Evolutionary conservation across 2,113 vertebrate genomes (phyloP).

Genomic region (Seriola rivoliana): DNA sequence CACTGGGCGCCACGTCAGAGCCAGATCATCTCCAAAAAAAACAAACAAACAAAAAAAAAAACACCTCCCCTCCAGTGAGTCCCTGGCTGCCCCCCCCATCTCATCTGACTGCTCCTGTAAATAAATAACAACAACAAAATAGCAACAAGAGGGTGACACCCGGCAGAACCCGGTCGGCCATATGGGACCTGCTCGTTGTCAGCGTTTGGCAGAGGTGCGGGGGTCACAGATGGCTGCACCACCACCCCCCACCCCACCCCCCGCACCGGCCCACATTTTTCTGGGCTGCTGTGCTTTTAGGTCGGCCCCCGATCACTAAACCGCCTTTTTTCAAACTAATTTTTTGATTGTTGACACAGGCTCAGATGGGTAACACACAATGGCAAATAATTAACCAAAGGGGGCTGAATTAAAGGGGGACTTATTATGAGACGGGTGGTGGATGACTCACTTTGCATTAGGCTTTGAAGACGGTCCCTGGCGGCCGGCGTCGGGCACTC

Average conservation of each 20-base stretch:
- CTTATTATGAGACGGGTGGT: conserved; percentile 46
- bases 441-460: conserved; percentile 73
- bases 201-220: conserved; percentile 26
- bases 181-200: conserved; percentile 74
- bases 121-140: conserved; percentile 83
- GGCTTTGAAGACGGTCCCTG: conserved; percentile 71
- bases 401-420: conserved; percentile 65
- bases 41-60: not conserved
- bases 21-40: conserved; percentile 31
- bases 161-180: conserved; percentile 58
- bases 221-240: conserved; percentile 76
- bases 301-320: conserved; percentile 13
- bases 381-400: conserved; percentile 70
- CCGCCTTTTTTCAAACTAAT: conserved; percentile 19
- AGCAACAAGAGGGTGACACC: conserved; percentile 73
- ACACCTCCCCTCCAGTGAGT: not conserved
- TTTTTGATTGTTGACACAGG: conserved; percentile 57
- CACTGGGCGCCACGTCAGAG: conserved; percentile 22
- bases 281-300: conserved; percentile 60
- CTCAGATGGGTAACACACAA: conserved; percentile 76
- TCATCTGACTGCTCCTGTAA: conserved; percentile 70
- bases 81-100: conserved; percentile 24
- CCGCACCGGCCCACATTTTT: conserved; percentile 36
- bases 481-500: conserved; percentile 51
- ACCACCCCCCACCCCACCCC: conserved; percentile 10